Evolutionary conservation across 2,888 invertebrate genomes (phyloP), one percentile per base, ranked within the genome.

Genomic region (Cantharis nigra): DNA sequence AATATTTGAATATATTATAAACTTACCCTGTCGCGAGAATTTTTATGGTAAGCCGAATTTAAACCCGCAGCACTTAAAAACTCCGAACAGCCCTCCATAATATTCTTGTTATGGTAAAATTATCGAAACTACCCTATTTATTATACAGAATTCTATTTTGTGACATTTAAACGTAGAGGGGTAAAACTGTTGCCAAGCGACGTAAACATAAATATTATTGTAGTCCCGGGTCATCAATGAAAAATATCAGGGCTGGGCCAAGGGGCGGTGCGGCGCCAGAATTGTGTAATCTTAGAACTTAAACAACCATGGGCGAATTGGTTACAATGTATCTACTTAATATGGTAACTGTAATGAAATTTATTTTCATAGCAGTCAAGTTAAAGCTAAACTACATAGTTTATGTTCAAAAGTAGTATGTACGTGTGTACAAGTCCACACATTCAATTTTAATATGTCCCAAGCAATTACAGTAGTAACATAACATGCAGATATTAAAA

Each of bases 1-100:
- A 63, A 63, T 63, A 65, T 64, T 30, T 65, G 14, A 26, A 14
- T 63, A 26, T 9, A 9, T 26, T 26, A 16, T 3, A 9, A 33
- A 72, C 78, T 78, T 65, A 78, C 78, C 20, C 78, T 71, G 63
- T 78, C 75, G 13, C 78, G 18, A 1, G 71, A n/a, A 33, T 69
- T 72, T 75, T 64, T 78, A 16, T 78, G 78, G 9, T 75, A 13
- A 9, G 75, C 33, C 11, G 74, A 75, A 13, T 69, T 67, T 16
- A 70, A 9, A 62, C 78, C 78, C n/a, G 65, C 72, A 10, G 78
- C 74, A 30, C 75, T 78, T 14, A 78, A 49, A 70, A 33, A 62
- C 26, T 78, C 78, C 9, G 71, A 69, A 70, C 78, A 78, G 18
- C 74, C 78, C 69, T 78, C 78, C 78, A 78, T 75, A 63, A 62